phyloP scores from a whole-genome alignment of 2,888 invertebrate species.

The Tuta absoluta region DNA sequence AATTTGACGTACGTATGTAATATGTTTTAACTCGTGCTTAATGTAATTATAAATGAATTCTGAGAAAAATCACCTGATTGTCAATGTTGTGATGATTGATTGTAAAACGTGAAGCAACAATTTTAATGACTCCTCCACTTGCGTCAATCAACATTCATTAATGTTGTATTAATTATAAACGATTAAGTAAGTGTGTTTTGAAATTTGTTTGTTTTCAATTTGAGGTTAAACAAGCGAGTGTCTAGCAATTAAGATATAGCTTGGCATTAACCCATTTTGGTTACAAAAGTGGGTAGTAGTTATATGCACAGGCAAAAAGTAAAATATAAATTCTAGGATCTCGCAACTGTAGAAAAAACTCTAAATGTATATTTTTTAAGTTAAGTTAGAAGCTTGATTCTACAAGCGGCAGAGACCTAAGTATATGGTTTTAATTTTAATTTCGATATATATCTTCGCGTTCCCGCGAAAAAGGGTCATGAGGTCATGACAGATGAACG shows the following conservation, averaged over 20 bases:
- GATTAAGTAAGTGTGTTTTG: slow-evolving; percentile 15
- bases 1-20: not conserved
- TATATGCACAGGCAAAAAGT: too few relatives aligned
- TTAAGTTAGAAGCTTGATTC: too few relatives aligned
- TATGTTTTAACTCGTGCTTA: not conserved
- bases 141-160: slow-evolving; percentile 9
- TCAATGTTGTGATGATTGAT: slow-evolving; percentile 6
- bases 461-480: too few relatives aligned
- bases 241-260: not conserved
- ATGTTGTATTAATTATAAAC: slow-evolving; percentile 7
- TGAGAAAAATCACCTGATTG: slow-evolving; percentile 10
- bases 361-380: too few relatives aligned
- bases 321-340: not conserved
- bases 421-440: too few relatives aligned
- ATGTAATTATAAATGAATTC: slow-evolving; percentile 8
- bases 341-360: not conserved
- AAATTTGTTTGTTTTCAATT: slow-evolving; percentile 19
- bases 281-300: not conserved
- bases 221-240: slow-evolving; percentile 19
- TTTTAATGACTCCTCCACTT: not conserved
- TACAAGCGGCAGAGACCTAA: too few relatives aligned
- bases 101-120: slow-evolving; percentile 3
- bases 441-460: too few relatives aligned
- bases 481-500: too few relatives aligned
- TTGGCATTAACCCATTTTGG: slow-evolving; percentile 4